Percentiles rank a stretch among this genome's conserved stretches.
phyloP scores from a whole-genome alignment of 1,140 invertebrate genomes.

The Neodiprion fabricii region DNA sequence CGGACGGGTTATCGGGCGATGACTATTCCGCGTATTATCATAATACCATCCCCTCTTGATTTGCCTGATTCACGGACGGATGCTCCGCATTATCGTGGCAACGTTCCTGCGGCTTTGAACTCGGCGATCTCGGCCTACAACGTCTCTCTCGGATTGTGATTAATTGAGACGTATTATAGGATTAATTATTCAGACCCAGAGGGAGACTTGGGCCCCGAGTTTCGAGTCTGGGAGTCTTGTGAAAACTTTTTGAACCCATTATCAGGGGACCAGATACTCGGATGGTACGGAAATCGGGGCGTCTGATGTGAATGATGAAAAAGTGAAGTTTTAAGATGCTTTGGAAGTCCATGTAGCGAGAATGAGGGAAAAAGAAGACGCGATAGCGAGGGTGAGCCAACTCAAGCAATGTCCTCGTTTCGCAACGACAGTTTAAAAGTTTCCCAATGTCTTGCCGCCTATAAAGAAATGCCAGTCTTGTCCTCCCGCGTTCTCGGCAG shows the following conservation, averaged over 20 bases:
- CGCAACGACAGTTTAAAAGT: slow-evolving; percentile 34
- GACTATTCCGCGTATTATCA: no score
- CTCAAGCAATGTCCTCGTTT: not conserved
- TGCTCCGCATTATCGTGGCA: no score
- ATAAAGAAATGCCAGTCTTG: slow-evolving; percentile 5
- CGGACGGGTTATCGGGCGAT: no score
- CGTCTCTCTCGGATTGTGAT: not conserved
- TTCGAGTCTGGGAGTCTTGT: no score
- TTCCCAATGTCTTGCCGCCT: slow-evolving; percentile 21
- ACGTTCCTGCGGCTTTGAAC: no score
- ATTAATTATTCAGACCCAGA: not conserved
- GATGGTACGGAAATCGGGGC: no score
- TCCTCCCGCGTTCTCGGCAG: not conserved
- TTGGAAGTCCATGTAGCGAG: not conserved
- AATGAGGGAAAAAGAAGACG: not conserved
- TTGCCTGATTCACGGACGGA: not conserved
- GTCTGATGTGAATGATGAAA: not conserved
- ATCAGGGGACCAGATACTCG: no score
- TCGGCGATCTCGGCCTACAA: no score
- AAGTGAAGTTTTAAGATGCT: not conserved
- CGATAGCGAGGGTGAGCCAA: not conserved
- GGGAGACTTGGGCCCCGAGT: no score
- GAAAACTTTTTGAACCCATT: not conserved
- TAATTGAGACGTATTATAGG: not conserved
- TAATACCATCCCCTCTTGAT: not conserved